Conservation (phyloP, 2,888 invertebrate genomes). For the Amblyteles armatorius region DNA sequence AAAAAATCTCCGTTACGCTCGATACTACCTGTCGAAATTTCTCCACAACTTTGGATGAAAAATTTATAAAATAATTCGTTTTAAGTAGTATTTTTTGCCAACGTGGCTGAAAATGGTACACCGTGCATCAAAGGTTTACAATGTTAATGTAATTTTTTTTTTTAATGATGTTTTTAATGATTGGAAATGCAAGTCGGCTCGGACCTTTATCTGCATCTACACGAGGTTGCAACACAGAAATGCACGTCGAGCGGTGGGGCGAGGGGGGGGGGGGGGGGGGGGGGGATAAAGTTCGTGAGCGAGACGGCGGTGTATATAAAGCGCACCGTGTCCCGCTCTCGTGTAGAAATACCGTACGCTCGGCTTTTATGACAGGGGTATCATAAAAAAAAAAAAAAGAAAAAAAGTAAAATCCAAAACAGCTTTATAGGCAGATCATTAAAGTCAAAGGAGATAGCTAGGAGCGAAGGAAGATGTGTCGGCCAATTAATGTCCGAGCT, state of each 20-base stretch:
- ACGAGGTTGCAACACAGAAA: background rate
- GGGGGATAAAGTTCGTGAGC: conserved; percentile 14
- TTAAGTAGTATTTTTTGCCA: background rate
- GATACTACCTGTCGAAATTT: background rate
- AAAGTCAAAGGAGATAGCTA: conserved; percentile 74
- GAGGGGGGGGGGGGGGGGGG: background rate
- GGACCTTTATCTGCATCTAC: conserved; percentile 3
- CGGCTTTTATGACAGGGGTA: conserved; percentile 73
- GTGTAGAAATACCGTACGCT: conserved; percentile 42
- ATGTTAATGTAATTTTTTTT: background rate
- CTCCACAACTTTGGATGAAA: background rate
- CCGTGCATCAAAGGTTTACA: background rate
- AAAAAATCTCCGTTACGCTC: too few relatives aligned
- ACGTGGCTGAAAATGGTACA: background rate
- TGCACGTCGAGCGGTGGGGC: background rate
- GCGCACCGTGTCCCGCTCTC: conserved; percentile 6
- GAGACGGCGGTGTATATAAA: conserved; percentile 27
- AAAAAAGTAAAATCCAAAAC: conserved; percentile 82
- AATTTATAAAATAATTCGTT: background rate
- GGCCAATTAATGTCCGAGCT: conserved; percentile 79
- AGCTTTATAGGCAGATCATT: conserved; percentile 82
- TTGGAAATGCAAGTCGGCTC: background rate
- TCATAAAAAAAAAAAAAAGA: conserved; percentile 81
- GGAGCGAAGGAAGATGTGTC: conserved; percentile 75
- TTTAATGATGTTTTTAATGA: background rate